Evolutionary conservation across 2,888 invertebrate genomes (phyloP).

Genomic region (Calliphora vomitoria): DNA sequence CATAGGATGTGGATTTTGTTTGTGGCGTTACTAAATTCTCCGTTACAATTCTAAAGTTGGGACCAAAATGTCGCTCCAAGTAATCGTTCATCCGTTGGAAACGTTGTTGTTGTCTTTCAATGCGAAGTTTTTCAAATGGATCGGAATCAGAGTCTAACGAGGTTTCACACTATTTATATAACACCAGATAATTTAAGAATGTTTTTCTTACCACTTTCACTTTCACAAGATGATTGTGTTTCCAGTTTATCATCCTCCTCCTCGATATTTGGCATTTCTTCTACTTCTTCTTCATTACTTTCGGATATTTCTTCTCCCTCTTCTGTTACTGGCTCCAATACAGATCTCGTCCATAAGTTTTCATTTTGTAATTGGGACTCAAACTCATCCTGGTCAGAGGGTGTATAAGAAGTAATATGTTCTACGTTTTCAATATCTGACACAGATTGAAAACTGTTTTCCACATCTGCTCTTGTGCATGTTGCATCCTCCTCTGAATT

Average conservation of each 20-base stretch:
- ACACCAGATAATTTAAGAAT: not conserved
- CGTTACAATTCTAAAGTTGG: conserved; percentile 29
- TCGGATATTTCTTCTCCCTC: conserved; percentile 29
- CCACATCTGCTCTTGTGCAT: conserved; percentile 3
- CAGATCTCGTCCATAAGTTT: not conserved
- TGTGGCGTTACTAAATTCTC: not conserved
- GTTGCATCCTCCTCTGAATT: not conserved
- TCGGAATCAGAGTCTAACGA: conserved; percentile 57
- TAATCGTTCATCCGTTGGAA: conserved; percentile 53
- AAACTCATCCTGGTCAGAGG: not conserved
- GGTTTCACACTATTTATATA: not conserved
- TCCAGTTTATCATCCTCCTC: conserved; percentile 33
- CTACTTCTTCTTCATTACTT: conserved; percentile 38
- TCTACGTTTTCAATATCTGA: conserved; percentile 51
- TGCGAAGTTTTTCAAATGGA: conserved; percentile 61
- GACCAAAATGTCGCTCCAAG: conserved; percentile 52
- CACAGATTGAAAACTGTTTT: conserved; percentile 34
- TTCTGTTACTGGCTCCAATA: conserved; percentile 46
- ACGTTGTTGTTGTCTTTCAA: conserved; percentile 57
- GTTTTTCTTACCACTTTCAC: conserved; percentile 58
- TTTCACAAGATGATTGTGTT: conserved; percentile 44
- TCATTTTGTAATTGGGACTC: not conserved
- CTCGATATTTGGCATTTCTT: conserved; percentile 5
- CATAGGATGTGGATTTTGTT: not conserved
- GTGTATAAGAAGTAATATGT: conserved; percentile 51